Base-by-base conservation (phyloP, 2,113 vertebrate genomes). In the Lota lota region DNA sequence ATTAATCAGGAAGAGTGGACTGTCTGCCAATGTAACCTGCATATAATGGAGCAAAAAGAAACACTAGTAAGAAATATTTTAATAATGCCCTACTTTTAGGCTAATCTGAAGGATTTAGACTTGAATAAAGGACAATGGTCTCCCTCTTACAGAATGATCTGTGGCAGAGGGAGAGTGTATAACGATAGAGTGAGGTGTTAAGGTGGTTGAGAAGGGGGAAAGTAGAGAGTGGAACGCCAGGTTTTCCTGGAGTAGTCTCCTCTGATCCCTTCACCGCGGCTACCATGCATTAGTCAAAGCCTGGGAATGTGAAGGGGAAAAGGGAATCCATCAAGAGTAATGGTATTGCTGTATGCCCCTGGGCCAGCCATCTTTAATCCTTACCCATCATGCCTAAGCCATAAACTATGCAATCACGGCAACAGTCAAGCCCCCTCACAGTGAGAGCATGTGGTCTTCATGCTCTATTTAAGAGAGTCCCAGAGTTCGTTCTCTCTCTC, bases 211-310 rank as follows among this genome's bases (percentile, higher is more conserved):
- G 64, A 40, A 67, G 59, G 40, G 28, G 66, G 73, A 70, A 72
- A 64, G 63, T 60, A 70, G 47, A 64, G 64, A 69, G 58, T 66
- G 63, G 64, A 76, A 11, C 53, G 16, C 54, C 78, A 76, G 77
- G 73, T 74, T 63, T 67, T 72, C 51, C 61, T n/a, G 7, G 16
- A 17, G 69, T 60, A 75, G 79, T 80, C 72, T 73, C 70, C 0
- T 51, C 72, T 73, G 69, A 50, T 74, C 76, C 73, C 74, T 77
- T 76, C 74, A 72, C 72, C 83, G 79, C 74, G 77, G 84, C 79
- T 82, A 88, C 78, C 87, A 91, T 93, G 79, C 85, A 92, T 95
- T 94, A 94, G 94, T 93, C 89, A 93, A 85, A 80, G 75, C 53
- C 53, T n/a, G 80, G 89, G 91, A 93, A 85, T 92, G 88, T 80